These are phyloP conservation scores for Ophioninae sp. DNA, from an alignment of 2,888 invertebrate species.

Conservation along the genomic window DNA sequence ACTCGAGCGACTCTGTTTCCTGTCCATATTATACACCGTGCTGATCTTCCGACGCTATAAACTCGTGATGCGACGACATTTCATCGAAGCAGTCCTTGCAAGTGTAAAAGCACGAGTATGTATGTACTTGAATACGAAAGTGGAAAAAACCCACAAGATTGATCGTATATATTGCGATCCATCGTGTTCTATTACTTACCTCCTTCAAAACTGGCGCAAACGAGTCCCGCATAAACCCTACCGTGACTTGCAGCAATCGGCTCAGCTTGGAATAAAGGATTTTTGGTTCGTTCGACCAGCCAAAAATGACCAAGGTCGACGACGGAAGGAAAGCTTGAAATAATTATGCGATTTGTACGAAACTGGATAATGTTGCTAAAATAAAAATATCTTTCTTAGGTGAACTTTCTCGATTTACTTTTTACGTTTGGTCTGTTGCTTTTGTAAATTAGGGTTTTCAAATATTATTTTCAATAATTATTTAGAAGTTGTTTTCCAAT, in stretches of 20 bases:
- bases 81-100: slow-evolving; percentile 66
- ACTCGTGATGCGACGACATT: slow-evolving; percentile 77
- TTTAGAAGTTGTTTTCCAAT: background rate
- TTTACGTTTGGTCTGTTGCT: background rate
- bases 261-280: background rate
- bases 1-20: slow-evolving; percentile 41
- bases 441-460: background rate
- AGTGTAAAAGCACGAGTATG: background rate
- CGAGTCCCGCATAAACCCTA: slow-evolving; percentile 30
- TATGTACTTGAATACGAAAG: background rate
- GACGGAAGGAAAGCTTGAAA: background rate
- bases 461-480: background rate
- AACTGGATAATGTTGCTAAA: background rate
- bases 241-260: slow-evolving; percentile 49
- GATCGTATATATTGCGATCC: slow-evolving; percentile 28
- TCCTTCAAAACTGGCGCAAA: slow-evolving; percentile 44
- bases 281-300: slow-evolving; percentile 3
- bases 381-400: background rate
- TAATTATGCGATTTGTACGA: background rate
- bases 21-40: slow-evolving; percentile 54
- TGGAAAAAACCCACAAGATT: slow-evolving; percentile 2
- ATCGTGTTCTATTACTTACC: slow-evolving; percentile 21
- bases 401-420: background rate
- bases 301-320: background rate
- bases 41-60: slow-evolving; percentile 73